A percentile compares a stretch with the other conserved stretches of the same genome.
These are phyloP conservation scores for Erithacus rubecula DNA, from an alignment of 2,797 vertebrate species.

Conservation along the genomic window DNA sequence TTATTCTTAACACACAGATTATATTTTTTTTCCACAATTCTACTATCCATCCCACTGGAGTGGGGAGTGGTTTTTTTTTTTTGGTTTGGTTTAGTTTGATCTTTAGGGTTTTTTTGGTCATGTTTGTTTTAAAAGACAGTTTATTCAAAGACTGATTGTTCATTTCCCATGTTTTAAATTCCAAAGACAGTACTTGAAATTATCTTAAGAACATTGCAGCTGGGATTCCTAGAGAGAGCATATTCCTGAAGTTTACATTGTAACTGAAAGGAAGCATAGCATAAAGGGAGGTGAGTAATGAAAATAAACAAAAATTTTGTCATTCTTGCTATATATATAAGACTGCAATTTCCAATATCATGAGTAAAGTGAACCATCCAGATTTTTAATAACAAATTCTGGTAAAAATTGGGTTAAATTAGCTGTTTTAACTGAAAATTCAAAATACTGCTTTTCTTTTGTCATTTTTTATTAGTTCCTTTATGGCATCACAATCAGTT, in stretches of 20 bases:
- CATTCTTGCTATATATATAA: neutral
- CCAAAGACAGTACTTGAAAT: neutral
- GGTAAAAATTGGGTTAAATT: neutral
- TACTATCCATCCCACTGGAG: neutral
- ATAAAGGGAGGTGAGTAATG: neutral
- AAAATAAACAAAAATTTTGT: neutral
- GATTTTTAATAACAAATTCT: neutral
- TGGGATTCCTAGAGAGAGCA: neutral
- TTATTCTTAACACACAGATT: neutral
- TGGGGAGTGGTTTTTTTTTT: accelerated
- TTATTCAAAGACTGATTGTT: neutral
- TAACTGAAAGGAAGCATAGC: neutral
- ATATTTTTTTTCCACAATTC: accelerated
- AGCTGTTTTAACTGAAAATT: neutral
- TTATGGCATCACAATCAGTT: neutral
- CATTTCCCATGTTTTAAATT: neutral
- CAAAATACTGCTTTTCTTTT: neutral
- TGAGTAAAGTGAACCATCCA: neutral
- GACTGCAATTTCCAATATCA: neutral
- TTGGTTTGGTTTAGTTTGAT: neutral
- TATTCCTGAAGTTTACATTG: neutral
- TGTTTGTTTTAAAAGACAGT: neutral
- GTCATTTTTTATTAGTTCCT: neutral
- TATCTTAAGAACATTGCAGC: neutral
- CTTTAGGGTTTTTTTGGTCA: no score